These are phyloP conservation scores for honey bee (Apis mellifera) DNA, from an alignment of 1,140 invertebrate genomes.

Conservation along the genomic window Amel_HAv3.1 CM009937.2:11926001-11926500, in stretches of 20 bases:
- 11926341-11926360: neutral
- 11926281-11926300: constrained; percentile 5
- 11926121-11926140: neutral
- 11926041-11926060: neutral
- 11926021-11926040: constrained; percentile 18
- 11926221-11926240: neutral
- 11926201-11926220: neutral
- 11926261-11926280: no score
- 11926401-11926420: neutral
- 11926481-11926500: constrained; percentile 16
- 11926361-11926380: neutral
- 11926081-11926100: constrained; percentile 21
- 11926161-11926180: neutral
- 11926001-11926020: neutral
- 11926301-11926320: neutral
- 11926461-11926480: neutral
- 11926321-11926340: neutral
- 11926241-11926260: neutral
- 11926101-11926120: constrained; percentile 10
- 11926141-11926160: constrained; percentile 1
- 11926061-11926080: neutral
- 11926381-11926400: neutral
- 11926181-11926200: neutral
- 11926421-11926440: no score
- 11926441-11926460: neutral